Base-by-base conservation (phyloP, 2,113 vertebrate species). In the Beaufortia kweichowensis region DNA sequence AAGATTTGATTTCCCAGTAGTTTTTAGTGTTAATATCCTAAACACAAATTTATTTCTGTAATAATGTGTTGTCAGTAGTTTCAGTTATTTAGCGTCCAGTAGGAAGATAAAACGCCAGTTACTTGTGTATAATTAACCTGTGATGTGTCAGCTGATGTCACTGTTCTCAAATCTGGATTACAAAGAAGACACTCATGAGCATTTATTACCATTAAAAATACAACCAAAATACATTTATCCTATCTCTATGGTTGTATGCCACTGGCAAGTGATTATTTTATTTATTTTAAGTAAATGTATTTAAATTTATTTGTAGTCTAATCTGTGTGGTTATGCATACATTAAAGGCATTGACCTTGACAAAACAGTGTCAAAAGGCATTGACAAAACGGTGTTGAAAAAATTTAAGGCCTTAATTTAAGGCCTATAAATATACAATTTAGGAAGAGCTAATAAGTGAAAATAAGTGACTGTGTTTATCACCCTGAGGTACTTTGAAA, bases 71-170 rank as follows among this genome's bases (percentile, higher is more conserved):
- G 6, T 31, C 17, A 14, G 46, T 68, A 17, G 46, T 4, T 53
- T 31, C 46, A 33, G 65, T 29, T 9, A 53, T 53, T 39, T 41
- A 31, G 48, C 4, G 3, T 24, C 1, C 63, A 48, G 71, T 43
- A 80, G 71, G 71, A 83, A 78, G n/a, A n/a, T n/a, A 57, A 43
- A 17, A 65, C 4, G 70, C 64, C 75, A 59, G 48, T 21, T 46
- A 50, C 68, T 77, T 56, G 23, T 48, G 69, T 61, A 21, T 68
- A 65, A 76, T n/a, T n/a, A n/a, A n/a, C n/a, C n/a, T n/a, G n/a
- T n/a, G n/a, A 80, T 53, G 15, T 23, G 28, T 21, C 24, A 41
- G 50, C 29, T 24, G 26, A 7, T 43, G 55, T 50, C 35, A 35
- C 46, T 24, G 21, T 67, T 39, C 57, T 39, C 29, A 15, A 29